Percentiles rank a stretch among this genome's conserved stretches.
Conservation (phyloP, 2,797 vertebrate species). For the Mareca penelope region DNA sequence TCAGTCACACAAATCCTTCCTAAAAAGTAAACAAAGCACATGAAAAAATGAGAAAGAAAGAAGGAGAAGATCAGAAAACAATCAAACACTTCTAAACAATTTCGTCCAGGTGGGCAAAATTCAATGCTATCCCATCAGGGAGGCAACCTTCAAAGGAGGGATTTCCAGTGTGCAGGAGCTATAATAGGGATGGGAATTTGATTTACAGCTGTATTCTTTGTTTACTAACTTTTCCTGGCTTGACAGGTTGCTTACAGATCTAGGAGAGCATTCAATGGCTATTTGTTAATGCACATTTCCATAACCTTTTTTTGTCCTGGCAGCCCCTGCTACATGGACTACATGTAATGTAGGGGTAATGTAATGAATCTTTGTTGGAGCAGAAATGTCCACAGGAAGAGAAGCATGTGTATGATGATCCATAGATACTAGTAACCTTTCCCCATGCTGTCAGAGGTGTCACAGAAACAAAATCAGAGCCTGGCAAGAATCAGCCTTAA, state of each 20-base stretch:
- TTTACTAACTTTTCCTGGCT: background rate
- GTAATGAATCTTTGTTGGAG: rapidly evolving
- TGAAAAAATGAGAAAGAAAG: background rate
- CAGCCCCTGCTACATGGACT: background rate
- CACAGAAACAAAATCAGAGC: background rate
- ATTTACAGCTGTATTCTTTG: background rate
- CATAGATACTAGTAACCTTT: background rate
- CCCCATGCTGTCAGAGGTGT: background rate
- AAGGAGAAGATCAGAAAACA: background rate
- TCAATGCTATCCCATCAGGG: background rate
- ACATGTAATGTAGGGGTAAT: background rate
- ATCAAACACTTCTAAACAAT: background rate
- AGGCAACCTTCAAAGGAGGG: background rate
- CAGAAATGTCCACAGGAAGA: background rate
- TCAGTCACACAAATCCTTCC: background rate
- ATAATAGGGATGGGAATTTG: background rate
- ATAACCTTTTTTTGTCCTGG: background rate
- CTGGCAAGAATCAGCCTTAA: background rate
- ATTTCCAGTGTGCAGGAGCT: background rate
- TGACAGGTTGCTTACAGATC: background rate
- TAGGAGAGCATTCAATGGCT: background rate
- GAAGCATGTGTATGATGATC: background rate
- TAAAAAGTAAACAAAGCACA: background rate
- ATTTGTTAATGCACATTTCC: background rate
- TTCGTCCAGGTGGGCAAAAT: background rate